A percentile compares a stretch with the other conserved stretches of the same genome.
Evolutionary conservation across 2,888 invertebrate genomes (phyloP).

Genomic region (Caenorhabditis sp.): DNA sequence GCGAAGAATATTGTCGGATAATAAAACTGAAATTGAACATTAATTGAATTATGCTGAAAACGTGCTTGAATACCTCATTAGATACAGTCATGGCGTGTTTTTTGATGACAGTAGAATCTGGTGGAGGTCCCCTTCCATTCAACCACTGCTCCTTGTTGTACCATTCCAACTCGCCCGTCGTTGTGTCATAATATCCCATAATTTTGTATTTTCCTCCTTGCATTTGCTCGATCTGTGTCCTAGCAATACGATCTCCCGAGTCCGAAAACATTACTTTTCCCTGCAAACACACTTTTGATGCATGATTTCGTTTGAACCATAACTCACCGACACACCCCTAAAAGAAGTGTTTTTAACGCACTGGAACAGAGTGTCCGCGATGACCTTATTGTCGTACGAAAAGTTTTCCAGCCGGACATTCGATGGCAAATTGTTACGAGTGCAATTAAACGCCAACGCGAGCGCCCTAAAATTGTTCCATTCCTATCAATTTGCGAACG

Average conservation of each 20-base stretch:
- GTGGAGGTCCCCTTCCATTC: conserved; percentile 72
- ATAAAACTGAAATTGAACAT: conserved; percentile 83
- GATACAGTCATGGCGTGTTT: conserved; percentile 73
- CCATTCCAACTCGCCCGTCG: conserved; percentile 94
- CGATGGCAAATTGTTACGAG: conserved; percentile 89
- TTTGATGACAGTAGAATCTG: conserved; percentile 75
- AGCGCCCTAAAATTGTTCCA: conserved; percentile 83
- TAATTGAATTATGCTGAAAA: too few species aligned
- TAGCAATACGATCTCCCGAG: conserved; percentile 93
- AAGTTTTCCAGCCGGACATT: conserved; percentile 93
- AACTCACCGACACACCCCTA: conserved; percentile 93
- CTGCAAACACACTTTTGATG: conserved; percentile 83
- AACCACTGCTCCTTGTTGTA: conserved; percentile 86
- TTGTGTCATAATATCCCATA: conserved; percentile 95
- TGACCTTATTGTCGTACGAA: conserved; percentile 93
- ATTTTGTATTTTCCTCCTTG: conserved; percentile 93
- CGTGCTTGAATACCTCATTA: conserved; percentile 63
- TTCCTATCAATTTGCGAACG: conserved; percentile 16
- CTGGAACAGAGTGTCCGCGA: conserved; percentile 94
- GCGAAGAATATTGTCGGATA: conserved; percentile 94
- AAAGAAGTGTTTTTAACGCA: conserved; percentile 99
- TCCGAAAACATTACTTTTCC: conserved; percentile 98
- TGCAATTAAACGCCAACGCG: conserved; percentile 96
- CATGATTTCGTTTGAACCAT: too few species aligned
- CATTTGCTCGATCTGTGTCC: conserved; percentile 98